Evolutionary conservation across 2,113 vertebrate species (phyloP).

Genomic region (Petrocephalus zakoni): DNA sequence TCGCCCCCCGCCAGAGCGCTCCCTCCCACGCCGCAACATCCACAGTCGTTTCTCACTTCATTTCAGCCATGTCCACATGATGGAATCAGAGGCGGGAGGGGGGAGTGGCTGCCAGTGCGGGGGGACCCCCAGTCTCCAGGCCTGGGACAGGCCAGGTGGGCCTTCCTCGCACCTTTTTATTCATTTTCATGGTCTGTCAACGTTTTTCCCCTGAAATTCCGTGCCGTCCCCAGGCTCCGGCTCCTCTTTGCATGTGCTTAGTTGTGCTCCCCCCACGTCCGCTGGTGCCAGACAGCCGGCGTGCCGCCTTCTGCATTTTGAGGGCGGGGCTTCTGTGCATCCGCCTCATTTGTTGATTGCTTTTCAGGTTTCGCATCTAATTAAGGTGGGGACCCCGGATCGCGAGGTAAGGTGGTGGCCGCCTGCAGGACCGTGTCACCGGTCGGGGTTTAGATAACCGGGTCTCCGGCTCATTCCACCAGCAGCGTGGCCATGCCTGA

Average conservation of each 20-base stretch:
- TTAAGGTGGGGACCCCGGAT: background rate
- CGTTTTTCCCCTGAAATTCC: background rate
- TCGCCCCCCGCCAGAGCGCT: conserved; percentile 36
- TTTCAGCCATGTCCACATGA: conserved; percentile 60
- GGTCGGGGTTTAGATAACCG: background rate
- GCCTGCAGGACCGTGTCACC: background rate
- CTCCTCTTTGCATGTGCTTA: background rate
- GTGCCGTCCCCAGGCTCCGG: conserved; percentile 20
- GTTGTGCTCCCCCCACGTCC: background rate
- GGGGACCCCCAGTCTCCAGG: background rate
- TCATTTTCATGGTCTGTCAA: background rate
- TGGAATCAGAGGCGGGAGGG: conserved; percentile 45
- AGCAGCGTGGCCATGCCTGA: background rate
- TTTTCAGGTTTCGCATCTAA: background rate
- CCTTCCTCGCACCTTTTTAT: background rate
- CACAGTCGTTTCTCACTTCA: conserved; percentile 45
- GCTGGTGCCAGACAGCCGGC: background rate
- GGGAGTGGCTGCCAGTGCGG: conserved; percentile 33
- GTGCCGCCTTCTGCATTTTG: background rate
- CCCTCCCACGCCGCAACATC: conserved; percentile 39
- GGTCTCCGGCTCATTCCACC: background rate
- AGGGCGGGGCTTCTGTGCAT: background rate
- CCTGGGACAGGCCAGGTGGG: background rate
- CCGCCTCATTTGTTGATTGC: background rate
- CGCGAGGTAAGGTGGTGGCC: conserved; percentile 1